Evolutionary conservation across 2,888 invertebrate genomes (phyloP).

Genomic region (Ceraclea dissimilis): DNA sequence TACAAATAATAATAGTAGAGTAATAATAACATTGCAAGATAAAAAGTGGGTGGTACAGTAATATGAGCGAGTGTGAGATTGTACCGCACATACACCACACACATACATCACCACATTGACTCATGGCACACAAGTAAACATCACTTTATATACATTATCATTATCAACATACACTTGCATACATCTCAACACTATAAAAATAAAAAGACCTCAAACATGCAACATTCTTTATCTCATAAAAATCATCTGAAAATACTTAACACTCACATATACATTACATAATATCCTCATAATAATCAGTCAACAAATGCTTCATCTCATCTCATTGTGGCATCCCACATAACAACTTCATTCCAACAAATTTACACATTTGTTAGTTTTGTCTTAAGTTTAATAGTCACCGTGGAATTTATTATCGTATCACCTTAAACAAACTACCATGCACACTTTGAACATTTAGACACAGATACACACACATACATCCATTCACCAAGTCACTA

Average conservation of each 20-base stretch:
- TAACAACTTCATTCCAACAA: conserved; percentile 20
- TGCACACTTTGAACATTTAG: conserved; percentile 6
- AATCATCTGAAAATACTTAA: conserved; percentile 26
- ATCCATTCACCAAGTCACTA: too few relatives aligned
- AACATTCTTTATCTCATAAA: conserved; percentile 23
- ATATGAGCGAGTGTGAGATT: conserved; percentile 20
- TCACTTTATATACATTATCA: conserved; percentile 4
- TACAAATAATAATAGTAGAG: too few relatives aligned
- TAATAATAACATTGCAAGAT: conserved; percentile 5
- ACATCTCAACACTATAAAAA: conserved; percentile 18
- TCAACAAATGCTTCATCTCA: conserved; percentile 6
- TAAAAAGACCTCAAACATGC: conserved; percentile 18
- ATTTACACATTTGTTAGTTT: conserved; percentile 21
- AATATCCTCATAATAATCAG: conserved; percentile 10
- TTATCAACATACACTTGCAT: conserved; percentile 17
- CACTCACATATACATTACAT: conserved; percentile 22
- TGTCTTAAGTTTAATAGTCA: conserved; percentile 26
- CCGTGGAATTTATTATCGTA: conserved; percentile 25
- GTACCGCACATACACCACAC: conserved; percentile 15
- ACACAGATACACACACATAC: conserved; percentile 7
- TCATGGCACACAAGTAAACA: conserved; percentile 23
- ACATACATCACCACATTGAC: background rate
- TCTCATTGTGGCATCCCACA: background rate
- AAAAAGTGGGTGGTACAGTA: conserved; percentile 24
- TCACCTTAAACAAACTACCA: conserved; percentile 13